Base-by-base conservation (phyloP, 2,113 vertebrate genomes). In the Brachionichthys hirsutus region DNA sequence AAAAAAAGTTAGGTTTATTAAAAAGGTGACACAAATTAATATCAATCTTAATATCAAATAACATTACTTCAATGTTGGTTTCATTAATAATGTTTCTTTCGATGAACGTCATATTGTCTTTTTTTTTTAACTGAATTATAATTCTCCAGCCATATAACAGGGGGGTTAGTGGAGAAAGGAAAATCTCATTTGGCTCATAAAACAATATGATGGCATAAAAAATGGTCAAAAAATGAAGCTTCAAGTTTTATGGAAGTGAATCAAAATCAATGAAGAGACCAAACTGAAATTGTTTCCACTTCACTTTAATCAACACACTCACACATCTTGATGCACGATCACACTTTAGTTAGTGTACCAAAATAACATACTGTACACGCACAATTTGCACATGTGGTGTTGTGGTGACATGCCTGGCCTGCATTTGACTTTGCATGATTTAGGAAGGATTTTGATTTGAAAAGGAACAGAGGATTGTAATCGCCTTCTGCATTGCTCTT, bases 291-390 rank as follows among this genome's bases (percentile, higher is more conserved):
- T 17, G 34, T 72, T 80, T 83, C 64, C 62, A 71, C 49, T 79
- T 82, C 49, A 73, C 67, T 90, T 90, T 87, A 88, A 82, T 90
- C 75, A 85, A 77, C 77, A 73, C 71, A 73, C 53, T 60, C 69
- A 73, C 62, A 76, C 73, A 70, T 53, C 70, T 44, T 80, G 72
- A 78, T 50, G 77, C 76, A 76, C 75, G 72, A 18, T 59, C 78
- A 67, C 69, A 84, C 62, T 69, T 73, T 70, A 60, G 78, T 84
- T 80, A 88, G 78, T 83, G 79, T 78, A 78, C 75, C 58, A 78
- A 81, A 87, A 76, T 64, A 80, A 75, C 74, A 79, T 68, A 77
- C 79, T 84, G 69, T 76, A 85, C 81, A 82, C 82, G 86, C 87
- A 87, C 74, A 85, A 72, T 54, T 70, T 82, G 72, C 56, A 75